These are phyloP conservation scores for Wiebesia pumilae DNA, from an alignment of 1,140 invertebrate genomes.

Conservation along the genomic window DNA sequence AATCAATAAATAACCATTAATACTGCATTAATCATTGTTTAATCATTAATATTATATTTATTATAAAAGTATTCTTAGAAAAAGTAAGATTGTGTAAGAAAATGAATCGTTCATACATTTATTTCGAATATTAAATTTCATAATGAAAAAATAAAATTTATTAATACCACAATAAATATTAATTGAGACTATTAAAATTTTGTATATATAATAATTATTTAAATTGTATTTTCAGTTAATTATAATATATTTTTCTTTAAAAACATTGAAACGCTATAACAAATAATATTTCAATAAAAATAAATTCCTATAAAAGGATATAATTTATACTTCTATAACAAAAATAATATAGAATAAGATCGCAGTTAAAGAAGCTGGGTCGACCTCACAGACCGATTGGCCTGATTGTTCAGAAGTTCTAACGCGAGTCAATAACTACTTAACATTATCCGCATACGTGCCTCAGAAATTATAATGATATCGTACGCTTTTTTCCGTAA, in stretches of 20 bases:
- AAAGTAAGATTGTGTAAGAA: too few relatives aligned
- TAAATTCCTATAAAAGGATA: not conserved
- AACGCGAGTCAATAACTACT: conserved; percentile 71
- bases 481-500: not conserved
- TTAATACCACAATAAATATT: too few relatives aligned
- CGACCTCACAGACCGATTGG: conserved; percentile 69
- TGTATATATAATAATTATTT: too few relatives aligned
- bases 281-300: not conserved
- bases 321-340: not conserved
- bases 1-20: too few relatives aligned
- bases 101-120: too few relatives aligned
- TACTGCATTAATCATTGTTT: too few relatives aligned
- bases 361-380: conserved; percentile 53
- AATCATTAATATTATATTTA: too few relatives aligned
- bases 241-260: not conserved
- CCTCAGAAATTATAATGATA: conserved; percentile 10
- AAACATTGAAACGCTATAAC: not conserved
- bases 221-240: too few relatives aligned
- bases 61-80: too few relatives aligned
- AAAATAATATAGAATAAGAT: conserved; percentile 25
- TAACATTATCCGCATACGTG: conserved; percentile 57
- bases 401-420: conserved; percentile 66
- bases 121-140: too few relatives aligned
- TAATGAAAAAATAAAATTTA: too few relatives aligned
- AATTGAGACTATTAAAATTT: too few relatives aligned